A percentile compares a stretch with the other conserved stretches of the same genome.
Evolutionary conservation across 2,888 invertebrate genomes (phyloP).

Genomic region (Drosophila putrida): DNA sequence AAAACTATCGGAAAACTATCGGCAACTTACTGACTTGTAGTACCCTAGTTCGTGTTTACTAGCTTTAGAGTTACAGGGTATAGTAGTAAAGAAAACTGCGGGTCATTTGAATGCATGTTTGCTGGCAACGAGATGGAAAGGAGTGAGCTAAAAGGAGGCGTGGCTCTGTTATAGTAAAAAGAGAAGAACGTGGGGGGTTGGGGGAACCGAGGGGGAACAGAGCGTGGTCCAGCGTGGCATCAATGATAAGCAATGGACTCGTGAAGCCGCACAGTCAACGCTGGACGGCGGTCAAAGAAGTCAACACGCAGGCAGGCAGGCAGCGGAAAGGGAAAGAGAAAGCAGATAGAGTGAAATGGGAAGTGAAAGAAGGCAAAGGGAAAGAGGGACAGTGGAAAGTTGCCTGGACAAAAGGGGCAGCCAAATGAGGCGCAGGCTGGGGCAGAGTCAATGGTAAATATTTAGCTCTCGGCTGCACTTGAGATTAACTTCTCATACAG

Average conservation of each 20-base stretch:
- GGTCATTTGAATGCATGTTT: slow-evolving; percentile 68
- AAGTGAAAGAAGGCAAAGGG: not conserved
- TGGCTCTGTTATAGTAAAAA: not conserved
- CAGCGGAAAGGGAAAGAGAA: not conserved
- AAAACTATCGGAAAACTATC: not conserved
- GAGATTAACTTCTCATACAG: slow-evolving; percentile 75
- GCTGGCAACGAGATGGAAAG: slow-evolving; percentile 3
- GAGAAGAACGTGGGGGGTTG: not conserved
- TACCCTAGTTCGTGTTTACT: not conserved
- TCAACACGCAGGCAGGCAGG: slow-evolving; percentile 42
- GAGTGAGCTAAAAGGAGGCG: not conserved
- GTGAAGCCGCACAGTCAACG: slow-evolving; percentile 33
- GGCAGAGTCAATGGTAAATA: slow-evolving; percentile 68
- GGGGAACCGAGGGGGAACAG: not conserved
- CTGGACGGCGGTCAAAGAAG: slow-evolving; percentile 56
- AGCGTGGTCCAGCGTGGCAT: slow-evolving; percentile 34
- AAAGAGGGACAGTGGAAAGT: not conserved
- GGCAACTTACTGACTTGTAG: not conserved
- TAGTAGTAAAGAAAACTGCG: slow-evolving; percentile 35
- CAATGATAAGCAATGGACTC: slow-evolving; percentile 59
- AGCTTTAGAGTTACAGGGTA: slow-evolving; percentile 25
- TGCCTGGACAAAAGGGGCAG: slow-evolving; percentile 10
- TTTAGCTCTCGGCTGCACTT: slow-evolving; percentile 81
- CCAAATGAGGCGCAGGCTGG: slow-evolving; percentile 21
- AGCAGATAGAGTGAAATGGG: not conserved